Base-by-base conservation (phyloP, 1,140 invertebrate species). In the Trigoniulus corallinus region DNA sequence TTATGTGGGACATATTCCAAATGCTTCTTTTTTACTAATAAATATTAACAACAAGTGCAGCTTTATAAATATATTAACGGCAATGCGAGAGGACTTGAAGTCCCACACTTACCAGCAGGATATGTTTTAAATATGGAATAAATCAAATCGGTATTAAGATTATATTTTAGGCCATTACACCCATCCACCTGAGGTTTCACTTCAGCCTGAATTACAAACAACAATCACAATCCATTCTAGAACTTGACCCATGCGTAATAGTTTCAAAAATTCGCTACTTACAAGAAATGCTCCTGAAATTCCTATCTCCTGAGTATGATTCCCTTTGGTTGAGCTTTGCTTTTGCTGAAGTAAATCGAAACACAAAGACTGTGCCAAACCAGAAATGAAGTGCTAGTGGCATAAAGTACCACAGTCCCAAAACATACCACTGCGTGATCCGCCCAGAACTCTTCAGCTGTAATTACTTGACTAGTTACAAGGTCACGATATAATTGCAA, bases 101-200 rank as follows among this genome's bases (percentile, higher is more conserved):
- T n/a, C n/a, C n/a, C 15, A 7, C 29, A 34, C 29, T 7, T 41
- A 74, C 72, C 71, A 56, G 91, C 89, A 24, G 96, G 95, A 75
- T 99, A 99, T 57, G 95, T 98, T 71, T 92, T 91, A 69, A 98
- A 98, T 71, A 99, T 96, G 61, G 88, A 88, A 59, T 96, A 82
- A 66, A 98, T 97, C 41, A 97, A 84, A 67, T 99, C 95, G 46
- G 84, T 75, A 12, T 92, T 97, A 47, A 99, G 76, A 71, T 98
- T 98, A 66, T 98, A 97, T 67, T 91, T 89, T 15, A 98, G 75
- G 60, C 88, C 88, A 71, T 97, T 97, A 60, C 84, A 91, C 37
- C 93, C 94, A 70, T 98, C 94, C 22, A 88, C 88, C 71, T 96
- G 85, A 15, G 93, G 91, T 70, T 94, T 92, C 39, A 97, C 93